Base-by-base conservation (phyloP, 2,113 vertebrate species). In the Perca schrenkii region DNA sequence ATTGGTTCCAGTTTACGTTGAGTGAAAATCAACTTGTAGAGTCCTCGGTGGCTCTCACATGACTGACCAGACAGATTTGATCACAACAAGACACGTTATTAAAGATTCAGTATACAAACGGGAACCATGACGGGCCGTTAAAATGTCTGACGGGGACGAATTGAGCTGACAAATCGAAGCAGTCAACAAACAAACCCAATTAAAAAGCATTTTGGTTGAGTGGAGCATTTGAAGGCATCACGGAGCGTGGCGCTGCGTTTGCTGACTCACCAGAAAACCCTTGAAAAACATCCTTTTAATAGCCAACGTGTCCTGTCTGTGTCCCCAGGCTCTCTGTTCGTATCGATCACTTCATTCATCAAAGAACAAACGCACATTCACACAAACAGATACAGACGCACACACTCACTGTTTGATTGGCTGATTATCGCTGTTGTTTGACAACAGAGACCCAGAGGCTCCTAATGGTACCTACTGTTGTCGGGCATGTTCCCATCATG, bases 321-420 rank as follows among this genome's bases (percentile, higher is more conserved):
- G 84, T 89, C 89, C 88, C 88, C 80, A 62, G 82, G 21, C 64
- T 49, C 63, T 83, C 65, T 65, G 80, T 21, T 79, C 10, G 0
- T n/a, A 91, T 93, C 71, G 86, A 93, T 88, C 87, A 28, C 15
- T 31, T 66, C 78, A 74, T 83, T 86, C 82, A 86, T 90, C 88
- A 86, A 50, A 85, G 81, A 65, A 40, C 65, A 10, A 52, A 57
- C 75, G 40, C 67, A 57, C 56, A 40, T 19, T 4, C 57, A 1
- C 57, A 28, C 53, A 43, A 12, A 40, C 75, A 14, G 10, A 73
- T 12, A 60, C 79, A 56, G 22, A 52, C 56, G 6, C 62, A 49
- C 58, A 25, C 21, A 3, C 73, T 16, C 40, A 0, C 17, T 0
- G 28, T 68, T 60, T 83, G 83, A 89, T 82, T 83, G 84, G 71